Percentiles rank a stretch among this genome's conserved stretches.
Evolutionary conservation across 2,888 invertebrate genomes (phyloP).

Genomic region (Mycalesis mineus): DNA sequence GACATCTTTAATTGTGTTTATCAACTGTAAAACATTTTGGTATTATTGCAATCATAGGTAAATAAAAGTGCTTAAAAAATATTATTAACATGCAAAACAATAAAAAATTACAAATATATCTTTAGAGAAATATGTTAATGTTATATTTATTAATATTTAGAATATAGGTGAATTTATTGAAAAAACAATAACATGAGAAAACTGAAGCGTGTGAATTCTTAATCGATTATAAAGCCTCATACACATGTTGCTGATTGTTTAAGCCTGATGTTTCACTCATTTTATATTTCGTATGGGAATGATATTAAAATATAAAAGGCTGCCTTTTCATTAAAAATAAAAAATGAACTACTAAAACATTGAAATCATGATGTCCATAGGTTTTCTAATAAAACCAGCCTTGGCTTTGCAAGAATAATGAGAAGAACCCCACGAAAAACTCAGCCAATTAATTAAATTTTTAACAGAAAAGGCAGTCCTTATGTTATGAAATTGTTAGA

Average conservation of each 20-base stretch:
- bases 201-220: background rate
- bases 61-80: background rate
- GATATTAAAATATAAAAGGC: background rate
- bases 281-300: too few species aligned
- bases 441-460: too few species aligned
- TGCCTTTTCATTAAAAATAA: background rate
- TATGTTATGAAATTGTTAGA: conserved; percentile 5
- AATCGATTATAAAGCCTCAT: background rate
- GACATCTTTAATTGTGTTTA: too few species aligned
- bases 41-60: background rate
- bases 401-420: too few species aligned
- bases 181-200: background rate
- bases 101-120: background rate
- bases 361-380: too few species aligned
- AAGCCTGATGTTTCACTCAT: too few species aligned
- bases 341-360: too few species aligned
- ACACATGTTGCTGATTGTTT: background rate
- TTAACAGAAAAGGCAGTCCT: background rate
- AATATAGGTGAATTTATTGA: background rate
- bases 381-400: too few species aligned
- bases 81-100: background rate
- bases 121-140: background rate
- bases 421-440: too few species aligned
- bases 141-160: background rate
- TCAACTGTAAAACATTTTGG: too few species aligned